A percentile compares a stretch with the other conserved stretches of the same genome.
These are phyloP conservation scores for Numenius arquata DNA, from an alignment of 2,113 vertebrate genomes.

Conservation along the genomic window DNA sequence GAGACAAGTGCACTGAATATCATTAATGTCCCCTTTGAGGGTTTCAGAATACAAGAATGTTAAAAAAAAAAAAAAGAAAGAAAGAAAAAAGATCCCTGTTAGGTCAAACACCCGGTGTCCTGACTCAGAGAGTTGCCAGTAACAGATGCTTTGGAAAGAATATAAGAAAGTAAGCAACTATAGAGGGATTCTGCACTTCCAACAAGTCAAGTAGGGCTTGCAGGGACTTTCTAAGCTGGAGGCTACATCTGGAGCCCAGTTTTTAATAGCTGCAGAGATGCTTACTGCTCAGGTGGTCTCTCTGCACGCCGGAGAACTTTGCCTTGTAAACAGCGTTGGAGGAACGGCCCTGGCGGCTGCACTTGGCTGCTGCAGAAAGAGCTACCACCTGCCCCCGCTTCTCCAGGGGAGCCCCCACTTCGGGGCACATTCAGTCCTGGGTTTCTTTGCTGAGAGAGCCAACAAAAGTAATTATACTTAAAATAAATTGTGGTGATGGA, in stretches of 20 bases:
- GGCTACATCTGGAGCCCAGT: slow-evolving; percentile 3
- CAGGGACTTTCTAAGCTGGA: not conserved
- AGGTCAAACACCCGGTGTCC: not conserved
- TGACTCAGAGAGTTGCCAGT: not conserved
- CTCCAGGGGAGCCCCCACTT: not conserved
- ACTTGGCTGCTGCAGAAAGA: not conserved
- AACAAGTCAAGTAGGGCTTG: not conserved
- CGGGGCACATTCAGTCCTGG: not conserved
- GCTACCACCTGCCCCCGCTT: not conserved
- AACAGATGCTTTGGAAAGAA: not conserved
- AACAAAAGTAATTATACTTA: slow-evolving; percentile 14
- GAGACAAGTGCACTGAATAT: not conserved
- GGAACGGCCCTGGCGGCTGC: not conserved
- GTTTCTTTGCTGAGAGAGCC: not conserved
- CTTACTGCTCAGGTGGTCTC: slow-evolving; percentile 16
- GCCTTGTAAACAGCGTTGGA: not conserved
- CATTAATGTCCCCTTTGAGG: not conserved
- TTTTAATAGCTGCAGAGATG: not conserved
- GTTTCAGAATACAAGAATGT: not conserved
- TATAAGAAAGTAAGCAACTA: not conserved
- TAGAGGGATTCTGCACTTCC: not conserved
- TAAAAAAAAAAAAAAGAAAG: not conserved
- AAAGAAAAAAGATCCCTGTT: not conserved
- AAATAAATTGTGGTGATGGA: slow-evolving; percentile 15
- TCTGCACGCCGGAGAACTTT: not conserved